Evolutionary conservation across 2,113 vertebrate genomes (phyloP).

Genomic region (Halcyon senegalensis): DNA sequence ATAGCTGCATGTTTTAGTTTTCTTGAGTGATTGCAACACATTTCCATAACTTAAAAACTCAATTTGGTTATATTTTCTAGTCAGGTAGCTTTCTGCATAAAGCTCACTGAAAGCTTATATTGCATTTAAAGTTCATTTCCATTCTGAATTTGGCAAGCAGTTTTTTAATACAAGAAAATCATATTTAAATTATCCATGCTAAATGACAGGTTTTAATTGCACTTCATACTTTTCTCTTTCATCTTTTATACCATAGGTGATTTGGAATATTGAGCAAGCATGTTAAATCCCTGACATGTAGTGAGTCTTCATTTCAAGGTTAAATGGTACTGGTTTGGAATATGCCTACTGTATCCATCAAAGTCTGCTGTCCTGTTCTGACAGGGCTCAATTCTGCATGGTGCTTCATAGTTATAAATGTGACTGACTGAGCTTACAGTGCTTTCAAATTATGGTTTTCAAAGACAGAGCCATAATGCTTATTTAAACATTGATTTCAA

Average conservation of each 20-base stretch:
- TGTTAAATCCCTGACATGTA: background rate
- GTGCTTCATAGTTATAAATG: background rate
- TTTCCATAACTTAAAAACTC: background rate
- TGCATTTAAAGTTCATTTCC: constrained; percentile 11
- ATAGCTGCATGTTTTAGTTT: background rate
- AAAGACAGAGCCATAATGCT: background rate
- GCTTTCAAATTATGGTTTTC: background rate
- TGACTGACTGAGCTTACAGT: background rate
- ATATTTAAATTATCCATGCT: constrained; percentile 6
- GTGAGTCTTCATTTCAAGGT: background rate
- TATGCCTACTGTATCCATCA: background rate
- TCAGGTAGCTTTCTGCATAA: constrained; percentile 18
- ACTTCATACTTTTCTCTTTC: background rate
- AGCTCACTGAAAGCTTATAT: background rate
- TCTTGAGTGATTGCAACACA: background rate
- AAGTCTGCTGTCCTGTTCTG: background rate
- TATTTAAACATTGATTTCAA: constrained; percentile 11
- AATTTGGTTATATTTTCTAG: constrained; percentile 43
- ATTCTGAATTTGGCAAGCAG: background rate
- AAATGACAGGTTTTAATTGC: constrained; percentile 30
- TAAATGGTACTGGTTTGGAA: background rate
- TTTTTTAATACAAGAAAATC: background rate
- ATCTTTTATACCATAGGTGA: background rate
- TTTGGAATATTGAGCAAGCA: background rate
- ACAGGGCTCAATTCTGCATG: background rate